Conservation (phyloP, 2,797 vertebrate species). For the Gymnocypris eckloni region DNA sequence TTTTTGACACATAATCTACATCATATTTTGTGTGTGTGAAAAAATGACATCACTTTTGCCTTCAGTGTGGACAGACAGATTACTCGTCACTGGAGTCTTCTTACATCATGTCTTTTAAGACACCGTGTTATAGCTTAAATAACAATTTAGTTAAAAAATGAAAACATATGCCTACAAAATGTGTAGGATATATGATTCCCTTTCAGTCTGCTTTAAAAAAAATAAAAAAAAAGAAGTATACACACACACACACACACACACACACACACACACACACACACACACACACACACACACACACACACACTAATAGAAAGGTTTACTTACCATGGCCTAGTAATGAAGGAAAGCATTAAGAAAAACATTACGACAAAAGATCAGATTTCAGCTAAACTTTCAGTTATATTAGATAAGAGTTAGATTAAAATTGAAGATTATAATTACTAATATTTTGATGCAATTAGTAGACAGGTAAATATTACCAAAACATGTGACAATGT, state of each 20-base stretch:
- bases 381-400: neutral
- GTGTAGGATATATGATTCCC: neutral
- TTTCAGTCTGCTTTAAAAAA: neutral
- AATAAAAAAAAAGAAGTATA: too few relatives aligned
- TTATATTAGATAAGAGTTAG: neutral
- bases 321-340: constrained; percentile 46
- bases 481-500: neutral
- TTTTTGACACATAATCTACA: constrained; percentile 6
- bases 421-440: neutral
- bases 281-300: too few relatives aligned
- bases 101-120: neutral
- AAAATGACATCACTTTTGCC: neutral
- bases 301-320: neutral
- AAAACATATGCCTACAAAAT: neutral
- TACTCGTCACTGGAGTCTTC: constrained; percentile 2
- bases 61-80: neutral
- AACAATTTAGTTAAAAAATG: neutral
- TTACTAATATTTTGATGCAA: neutral
- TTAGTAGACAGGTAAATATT: neutral
- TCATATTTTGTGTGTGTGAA: neutral
- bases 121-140: neutral
- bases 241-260: too few relatives aligned
- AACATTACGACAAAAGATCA: neutral
- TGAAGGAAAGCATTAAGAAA: constrained; percentile 18
- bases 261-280: too few relatives aligned